These are phyloP conservation scores for Pseudomugil gertrudae DNA, from an alignment of 2,797 vertebrate genomes.

Conservation along the genomic window DNA sequence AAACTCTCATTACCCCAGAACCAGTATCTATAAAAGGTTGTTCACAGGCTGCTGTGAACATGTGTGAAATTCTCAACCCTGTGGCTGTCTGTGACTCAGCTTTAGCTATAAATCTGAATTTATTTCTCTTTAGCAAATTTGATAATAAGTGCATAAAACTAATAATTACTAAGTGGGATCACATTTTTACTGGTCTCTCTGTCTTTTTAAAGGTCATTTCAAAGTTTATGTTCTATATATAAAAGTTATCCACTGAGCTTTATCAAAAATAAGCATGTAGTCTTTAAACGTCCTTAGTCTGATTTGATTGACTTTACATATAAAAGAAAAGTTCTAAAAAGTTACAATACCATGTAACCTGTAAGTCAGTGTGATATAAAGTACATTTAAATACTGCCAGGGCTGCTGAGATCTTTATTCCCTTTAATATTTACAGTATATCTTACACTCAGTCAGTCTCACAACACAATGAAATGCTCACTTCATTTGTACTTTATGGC, in stretches of 20 bases:
- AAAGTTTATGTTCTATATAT: background rate
- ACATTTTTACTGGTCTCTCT: too few species aligned
- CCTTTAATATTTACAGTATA: conserved; percentile 4
- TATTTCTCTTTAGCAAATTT: background rate
- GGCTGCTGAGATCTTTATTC: background rate
- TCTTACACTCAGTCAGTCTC: conserved; percentile 22
- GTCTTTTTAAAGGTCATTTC: background rate
- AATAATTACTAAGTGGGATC: background rate
- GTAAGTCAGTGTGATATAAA: conserved; percentile 1
- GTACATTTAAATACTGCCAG: conserved; percentile 5
- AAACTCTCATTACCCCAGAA: background rate
- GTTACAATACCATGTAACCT: background rate
- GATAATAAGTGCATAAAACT: background rate
- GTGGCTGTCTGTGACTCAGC: background rate
- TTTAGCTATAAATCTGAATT: background rate
- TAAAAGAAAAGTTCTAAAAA: background rate
- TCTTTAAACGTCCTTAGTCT: too few species aligned
- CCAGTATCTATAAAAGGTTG: background rate
- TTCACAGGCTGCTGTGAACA: background rate
- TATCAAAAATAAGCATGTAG: too few species aligned
- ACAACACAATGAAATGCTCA: conserved; percentile 63
- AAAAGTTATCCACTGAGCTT: background rate
- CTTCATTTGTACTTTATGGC: conserved; percentile 64
- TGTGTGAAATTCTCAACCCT: background rate
- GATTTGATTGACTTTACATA: background rate